phyloP scores from a whole-genome alignment of 2,797 vertebrate genomes.

The Tauraco hartlaubi region DNA sequence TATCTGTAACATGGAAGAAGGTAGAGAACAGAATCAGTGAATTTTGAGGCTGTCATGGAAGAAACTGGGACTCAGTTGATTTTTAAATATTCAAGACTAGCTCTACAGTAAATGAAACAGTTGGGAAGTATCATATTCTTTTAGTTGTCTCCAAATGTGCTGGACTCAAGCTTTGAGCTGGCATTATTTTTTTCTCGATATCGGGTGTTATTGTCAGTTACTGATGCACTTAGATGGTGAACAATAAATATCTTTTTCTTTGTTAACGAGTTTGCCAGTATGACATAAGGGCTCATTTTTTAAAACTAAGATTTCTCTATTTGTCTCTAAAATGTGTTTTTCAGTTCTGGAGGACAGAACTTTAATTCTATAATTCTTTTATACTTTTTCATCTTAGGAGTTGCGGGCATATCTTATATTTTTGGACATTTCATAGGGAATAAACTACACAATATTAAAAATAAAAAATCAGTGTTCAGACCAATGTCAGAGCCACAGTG shows the following conservation, averaged over 20 bases:
- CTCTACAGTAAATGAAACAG: neutral
- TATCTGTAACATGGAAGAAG: neutral
- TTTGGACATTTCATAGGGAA: neutral
- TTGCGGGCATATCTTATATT: neutral
- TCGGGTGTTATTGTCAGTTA: neutral
- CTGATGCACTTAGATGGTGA: neutral
- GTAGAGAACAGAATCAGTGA: neutral
- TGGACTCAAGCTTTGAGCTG: neutral
- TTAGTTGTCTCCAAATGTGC: neutral
- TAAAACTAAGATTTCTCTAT: neutral
- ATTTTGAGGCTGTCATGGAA: neutral
- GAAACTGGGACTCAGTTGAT: neutral
- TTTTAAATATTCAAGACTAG: neutral
- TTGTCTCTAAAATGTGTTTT: slow-evolving; percentile 53
- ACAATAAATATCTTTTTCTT: neutral
- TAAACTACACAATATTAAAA: neutral
- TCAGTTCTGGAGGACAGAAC: neutral
- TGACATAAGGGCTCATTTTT: slow-evolving; percentile 32
- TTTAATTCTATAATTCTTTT: neutral
- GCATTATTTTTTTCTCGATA: neutral
- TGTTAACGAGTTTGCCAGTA: neutral
- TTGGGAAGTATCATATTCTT: neutral
- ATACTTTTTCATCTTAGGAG: neutral
- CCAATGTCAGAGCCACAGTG: neutral
- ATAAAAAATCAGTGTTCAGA: neutral